phyloP scores from a whole-genome alignment of 1,140 invertebrate genomes.

The Fopius arisanus region DNA sequence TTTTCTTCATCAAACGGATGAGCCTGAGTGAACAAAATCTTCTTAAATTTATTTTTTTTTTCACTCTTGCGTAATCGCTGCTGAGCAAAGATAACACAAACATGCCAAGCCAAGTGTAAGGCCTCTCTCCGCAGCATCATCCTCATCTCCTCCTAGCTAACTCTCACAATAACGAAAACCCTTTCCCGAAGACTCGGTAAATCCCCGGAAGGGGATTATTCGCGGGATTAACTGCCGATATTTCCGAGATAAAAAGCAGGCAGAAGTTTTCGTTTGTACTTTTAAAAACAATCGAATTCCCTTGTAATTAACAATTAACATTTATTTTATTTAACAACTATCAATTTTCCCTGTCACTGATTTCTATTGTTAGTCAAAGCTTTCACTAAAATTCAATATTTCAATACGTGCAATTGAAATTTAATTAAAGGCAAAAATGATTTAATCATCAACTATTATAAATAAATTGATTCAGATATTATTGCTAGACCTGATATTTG shows the following conservation, averaged over 20 bases:
- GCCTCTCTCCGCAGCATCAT: not conserved
- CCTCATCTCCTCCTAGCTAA: constrained; percentile 1
- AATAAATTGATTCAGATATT: too few species aligned
- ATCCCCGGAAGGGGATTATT: constrained; percentile 21
- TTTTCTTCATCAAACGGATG: not conserved
- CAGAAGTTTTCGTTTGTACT: too few species aligned
- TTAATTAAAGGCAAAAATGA: too few species aligned
- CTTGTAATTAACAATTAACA: too few species aligned
- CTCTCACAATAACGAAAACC: constrained; percentile 12
- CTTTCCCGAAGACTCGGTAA: not conserved
- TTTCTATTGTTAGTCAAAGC: too few species aligned
- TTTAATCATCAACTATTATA: too few species aligned
- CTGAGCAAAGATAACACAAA: constrained; percentile 24
- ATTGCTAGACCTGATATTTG: too few species aligned
- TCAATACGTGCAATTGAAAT: too few species aligned
- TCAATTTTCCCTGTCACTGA: too few species aligned
- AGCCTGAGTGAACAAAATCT: not conserved
- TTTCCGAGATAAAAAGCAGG: not conserved
- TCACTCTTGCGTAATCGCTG: constrained; percentile 24
- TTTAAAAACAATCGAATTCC: too few species aligned
- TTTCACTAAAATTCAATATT: too few species aligned
- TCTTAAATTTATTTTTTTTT: constrained; percentile 21
- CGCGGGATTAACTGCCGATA: not conserved
- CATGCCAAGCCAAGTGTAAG: not conserved
- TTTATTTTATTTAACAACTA: too few species aligned